Base-by-base conservation (phyloP, 2,888 invertebrate genomes). In the Stenolophus ochropezus region DNA sequence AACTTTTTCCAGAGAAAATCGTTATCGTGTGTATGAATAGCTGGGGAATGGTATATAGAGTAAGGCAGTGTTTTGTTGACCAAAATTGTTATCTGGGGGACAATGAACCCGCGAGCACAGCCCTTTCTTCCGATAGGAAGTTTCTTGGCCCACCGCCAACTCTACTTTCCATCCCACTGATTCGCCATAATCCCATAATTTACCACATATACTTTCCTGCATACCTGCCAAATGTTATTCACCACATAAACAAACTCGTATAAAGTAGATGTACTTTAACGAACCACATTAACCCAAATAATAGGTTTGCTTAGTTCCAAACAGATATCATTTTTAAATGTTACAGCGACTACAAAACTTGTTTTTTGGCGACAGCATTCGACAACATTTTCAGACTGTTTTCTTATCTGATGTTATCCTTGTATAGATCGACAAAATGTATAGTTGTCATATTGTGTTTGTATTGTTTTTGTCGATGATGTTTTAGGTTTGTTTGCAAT, bases 121-220 rank as follows among this genome's bases (percentile, higher is more conserved):
- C 65, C 65, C 65, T 69, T 61, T 25, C 61, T 61, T 69, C 27
- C 42, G 65, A 69, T 69, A 69, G 33, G 8, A 69, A 69, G 33
- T 69, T 33, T 18, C 8, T 33, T 69, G 65, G 65, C 65, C 18
- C 27, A 2, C 4, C 4, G 65, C 65, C 65, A 69, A 18, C 11
- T 27, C 27, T 27, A 27, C 16, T 33, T 65, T 69, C 65, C 65
- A 69, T 69, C 6, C 33, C 33, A 69, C 33, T 27, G 33, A 42
- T 25, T 69, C 14, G 27, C 65, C 33, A 20, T n/a, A 69, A 14
- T 8, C 65, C 65, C 33, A 69, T 69, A 69, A 18, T 18, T 69
- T 69, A 69, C 18, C 33, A 69, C 18, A 69, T 69, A 33, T 69
- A 61, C 14, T 42, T 42, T 42, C 6, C 33, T 4, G 6, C 8